Base-by-base conservation (phyloP, 2,113 vertebrate genomes). In the Herpetotheres cachinnans region DNA sequence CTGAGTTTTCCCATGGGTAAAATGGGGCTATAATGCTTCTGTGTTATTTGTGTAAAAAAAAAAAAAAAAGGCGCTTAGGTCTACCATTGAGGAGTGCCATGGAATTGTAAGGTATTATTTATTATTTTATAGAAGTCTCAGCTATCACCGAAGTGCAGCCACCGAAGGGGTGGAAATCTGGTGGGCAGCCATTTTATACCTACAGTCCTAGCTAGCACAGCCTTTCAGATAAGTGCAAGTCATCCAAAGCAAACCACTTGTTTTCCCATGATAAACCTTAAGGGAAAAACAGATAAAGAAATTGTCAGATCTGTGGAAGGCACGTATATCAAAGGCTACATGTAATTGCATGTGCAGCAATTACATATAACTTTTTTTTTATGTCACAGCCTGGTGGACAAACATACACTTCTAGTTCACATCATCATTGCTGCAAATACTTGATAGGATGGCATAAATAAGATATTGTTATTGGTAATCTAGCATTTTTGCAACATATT, bases 311-410 rank as follows among this genome's bases (percentile, higher is more conserved):
- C 42, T 14, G 10, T 26, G n/a, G 42, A 74, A 80, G 22, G 4
- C 1, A 1, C 9, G 8, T 79, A 8, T 40, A 20, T 46, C 21
- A 40, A 82, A 79, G 52, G 62, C 50, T 69, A 5, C 4, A 4
- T n/a, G 17, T 15, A 63, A 76, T 27, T 58, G 32, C 13, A 34
- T 0, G 0, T 44, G n/a, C 12, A 32, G 47, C 29, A 2, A 2
- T 52, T 9, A 24, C 3, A 10, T 7, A 9, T 4, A 24, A 13
- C 8, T 46, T 36, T 59, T 67, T 58, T 1, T 34, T 72, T 72
- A 26, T 74, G 63, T 65, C 40, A 36, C 44, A 76, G 22, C 32
- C 56, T 50, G 16, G 13, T 56, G 62, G 58, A 27, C 26, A 82
- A 90, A 85, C 34, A 17, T 2, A 10, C 44, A 61, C 40, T 58